Base-by-base conservation (phyloP, 1,140 invertebrate species). In the Drosophila auraria region DNA sequence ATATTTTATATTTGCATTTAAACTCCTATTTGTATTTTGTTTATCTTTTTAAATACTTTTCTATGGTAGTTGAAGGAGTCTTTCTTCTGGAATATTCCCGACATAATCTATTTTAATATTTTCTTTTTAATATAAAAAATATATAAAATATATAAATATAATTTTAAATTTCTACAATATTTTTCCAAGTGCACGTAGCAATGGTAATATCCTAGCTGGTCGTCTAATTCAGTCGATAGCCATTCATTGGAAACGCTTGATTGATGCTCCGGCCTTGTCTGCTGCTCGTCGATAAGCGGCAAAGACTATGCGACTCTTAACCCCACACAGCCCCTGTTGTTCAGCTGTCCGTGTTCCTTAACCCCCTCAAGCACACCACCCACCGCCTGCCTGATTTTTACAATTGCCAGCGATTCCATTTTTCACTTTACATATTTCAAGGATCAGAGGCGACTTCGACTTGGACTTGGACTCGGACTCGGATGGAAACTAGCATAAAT, bases 181-280 rank as follows among this genome's bases (percentile, higher is more conserved):
- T 23, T 56, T 11, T 8, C 11, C 20, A 0, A 56, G 53, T 56
- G 53, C 53, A 15, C 0, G 1, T 15, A 38, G 53, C 33, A 56
- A 15, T 50, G 62, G 42, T 38, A 45, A 59, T 27, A 50, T 45
- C 70, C 76, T 74, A 65, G 81, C 62, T 86, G 79, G 82, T 70
- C 73, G 73, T 81, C 81, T 83, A 91, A 91, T 87, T 87, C 82
- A 78, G 70, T 87, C 87, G 87, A 91, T 91, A 87, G 87, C 87
- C 87, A 91, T 91, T 91, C 87, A 91, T 91, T 91, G 87, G 87
- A 91, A 91, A 91, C 71, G 70, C 82, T 91, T 91, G 87, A 91
- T 91, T 91, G 87, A 91, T 91, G 87, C 83, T 80, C 74, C 66
- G 77, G 77, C 69, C 82, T 78, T 87, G 87, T 91, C 87, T 91